phyloP scores from a whole-genome alignment of 2,888 invertebrate species.

The Ecdyonurus torrentis region DNA sequence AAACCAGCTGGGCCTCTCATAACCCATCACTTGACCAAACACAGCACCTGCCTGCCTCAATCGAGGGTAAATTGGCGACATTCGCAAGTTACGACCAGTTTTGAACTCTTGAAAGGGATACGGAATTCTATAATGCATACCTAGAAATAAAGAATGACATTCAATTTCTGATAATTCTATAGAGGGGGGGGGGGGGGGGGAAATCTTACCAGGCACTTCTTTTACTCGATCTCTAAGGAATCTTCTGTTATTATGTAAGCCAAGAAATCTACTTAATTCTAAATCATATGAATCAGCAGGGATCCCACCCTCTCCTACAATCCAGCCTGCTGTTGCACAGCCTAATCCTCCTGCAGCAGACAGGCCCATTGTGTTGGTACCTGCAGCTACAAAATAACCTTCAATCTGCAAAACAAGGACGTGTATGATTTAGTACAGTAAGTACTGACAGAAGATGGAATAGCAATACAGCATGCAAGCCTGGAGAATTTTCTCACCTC shows the following conservation, averaged over 20 bases:
- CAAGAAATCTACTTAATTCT: slow-evolving; percentile 78
- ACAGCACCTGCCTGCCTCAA: slow-evolving; percentile 81
- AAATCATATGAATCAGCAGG: slow-evolving; percentile 73
- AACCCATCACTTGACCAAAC: slow-evolving; percentile 96
- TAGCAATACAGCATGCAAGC: neutral
- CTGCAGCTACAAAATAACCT: slow-evolving; percentile 85
- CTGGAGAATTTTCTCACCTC: slow-evolving; percentile 43
- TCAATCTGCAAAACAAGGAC: slow-evolving; percentile 38
- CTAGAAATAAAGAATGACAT: too few relatives aligned
- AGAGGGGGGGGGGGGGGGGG: too few relatives aligned
- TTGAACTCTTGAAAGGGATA: slow-evolving; percentile 77
- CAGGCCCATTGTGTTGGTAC: slow-evolving; percentile 93
- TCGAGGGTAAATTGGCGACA: slow-evolving; percentile 90
- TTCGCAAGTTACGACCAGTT: slow-evolving; percentile 74
- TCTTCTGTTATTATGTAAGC: slow-evolving; percentile 85
- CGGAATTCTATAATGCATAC: slow-evolving; percentile 58
- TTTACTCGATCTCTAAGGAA: slow-evolving; percentile 80
- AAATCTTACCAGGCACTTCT: slow-evolving; percentile 78
- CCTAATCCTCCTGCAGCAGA: slow-evolving; percentile 94
- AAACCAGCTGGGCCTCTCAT: slow-evolving; percentile 90
- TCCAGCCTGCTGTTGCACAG: slow-evolving; percentile 70
- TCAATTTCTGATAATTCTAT: too few relatives aligned
- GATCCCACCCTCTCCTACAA: slow-evolving; percentile 50
- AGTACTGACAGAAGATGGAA: slow-evolving; percentile 4
- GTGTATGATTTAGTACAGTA: neutral